phyloP scores from a whole-genome alignment of 2,888 invertebrate genomes.

The Nymphalis c-album region DNA sequence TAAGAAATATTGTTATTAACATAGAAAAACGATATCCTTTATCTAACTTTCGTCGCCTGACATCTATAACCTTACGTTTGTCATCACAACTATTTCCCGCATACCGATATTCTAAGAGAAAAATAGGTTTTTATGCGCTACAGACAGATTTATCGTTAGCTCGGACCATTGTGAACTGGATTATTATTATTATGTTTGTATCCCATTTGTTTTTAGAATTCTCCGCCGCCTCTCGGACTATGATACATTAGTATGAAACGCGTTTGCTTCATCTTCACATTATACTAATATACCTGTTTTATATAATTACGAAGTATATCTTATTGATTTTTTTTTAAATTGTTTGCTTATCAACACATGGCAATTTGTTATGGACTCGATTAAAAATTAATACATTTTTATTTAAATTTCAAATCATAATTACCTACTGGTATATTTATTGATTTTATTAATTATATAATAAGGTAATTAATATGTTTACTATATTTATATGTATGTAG shows the following conservation, averaged over 20 bases:
- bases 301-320: background rate
- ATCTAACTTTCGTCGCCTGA: conserved; percentile 46
- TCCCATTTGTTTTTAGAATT: conserved; percentile 51
- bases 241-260: conserved; percentile 3
- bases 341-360: too few relatives aligned
- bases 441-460: too few relatives aligned
- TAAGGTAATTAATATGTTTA: too few relatives aligned
- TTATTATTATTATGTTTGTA: conserved; percentile 58
- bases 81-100: conserved; percentile 57
- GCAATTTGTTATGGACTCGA: too few relatives aligned
- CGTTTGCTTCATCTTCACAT: background rate
- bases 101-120: conserved; percentile 52
- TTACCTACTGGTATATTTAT: too few relatives aligned
- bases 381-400: too few relatives aligned
- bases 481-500: too few relatives aligned
- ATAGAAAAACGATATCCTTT: conserved; percentile 25
- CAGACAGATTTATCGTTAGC: conserved; percentile 65
- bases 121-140: conserved; percentile 59
- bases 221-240: conserved; percentile 5
- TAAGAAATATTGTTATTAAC: background rate
- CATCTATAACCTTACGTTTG: conserved; percentile 54
- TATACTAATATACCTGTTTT: background rate
- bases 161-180: conserved; percentile 62
- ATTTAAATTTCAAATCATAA: too few relatives aligned
- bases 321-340: background rate